These are phyloP conservation scores for Dendrolimus pini DNA, from an alignment of 2,888 invertebrate species.

Conservation along the genomic window DNA sequence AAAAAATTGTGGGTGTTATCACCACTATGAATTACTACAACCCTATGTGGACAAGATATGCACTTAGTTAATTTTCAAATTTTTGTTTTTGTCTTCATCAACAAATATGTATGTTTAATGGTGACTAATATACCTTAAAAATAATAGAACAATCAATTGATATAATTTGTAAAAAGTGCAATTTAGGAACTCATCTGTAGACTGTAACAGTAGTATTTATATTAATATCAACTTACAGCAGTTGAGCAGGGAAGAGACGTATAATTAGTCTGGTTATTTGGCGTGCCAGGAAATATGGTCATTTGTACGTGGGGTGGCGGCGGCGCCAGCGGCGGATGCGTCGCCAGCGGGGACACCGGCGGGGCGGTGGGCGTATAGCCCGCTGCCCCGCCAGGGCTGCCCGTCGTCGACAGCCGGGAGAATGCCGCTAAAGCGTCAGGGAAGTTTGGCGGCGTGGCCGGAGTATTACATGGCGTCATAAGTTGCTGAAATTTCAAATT, in stretches of 20 bases:
- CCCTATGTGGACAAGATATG: too few species aligned
- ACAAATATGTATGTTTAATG: too few species aligned
- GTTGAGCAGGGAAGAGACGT: conserved; percentile 66
- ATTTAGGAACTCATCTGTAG: too few species aligned
- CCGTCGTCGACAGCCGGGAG: conserved; percentile 88
- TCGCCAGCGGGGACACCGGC: conserved; percentile 62
- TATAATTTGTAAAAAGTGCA: too few species aligned
- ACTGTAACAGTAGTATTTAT: too few species aligned
- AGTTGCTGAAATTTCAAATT: conserved; percentile 73
- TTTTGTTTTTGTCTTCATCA: too few species aligned
- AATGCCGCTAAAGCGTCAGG: conserved; percentile 93
- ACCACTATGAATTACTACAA: too few species aligned
- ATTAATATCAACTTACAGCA: conserved; percentile 42
- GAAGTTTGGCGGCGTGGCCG: conserved; percentile 95
- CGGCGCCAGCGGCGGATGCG: conserved; percentile 52
- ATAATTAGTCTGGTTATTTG: conserved; percentile 58
- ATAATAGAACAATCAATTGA: too few species aligned
- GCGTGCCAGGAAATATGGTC: conserved; percentile 50
- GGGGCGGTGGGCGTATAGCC: conserved; percentile 41
- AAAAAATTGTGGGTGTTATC: too few species aligned
- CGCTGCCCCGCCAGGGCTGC: conserved; percentile 59
- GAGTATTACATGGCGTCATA: conserved; percentile 95
- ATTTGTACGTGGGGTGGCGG: conserved; percentile 42
- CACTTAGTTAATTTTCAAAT: too few species aligned
- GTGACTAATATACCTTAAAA: too few species aligned